A percentile compares a stretch with the other conserved stretches of the same genome.
These are phyloP conservation scores for Eriosoma lanigerum DNA, from an alignment of 1,140 invertebrate species.

Conservation along the genomic window DNA sequence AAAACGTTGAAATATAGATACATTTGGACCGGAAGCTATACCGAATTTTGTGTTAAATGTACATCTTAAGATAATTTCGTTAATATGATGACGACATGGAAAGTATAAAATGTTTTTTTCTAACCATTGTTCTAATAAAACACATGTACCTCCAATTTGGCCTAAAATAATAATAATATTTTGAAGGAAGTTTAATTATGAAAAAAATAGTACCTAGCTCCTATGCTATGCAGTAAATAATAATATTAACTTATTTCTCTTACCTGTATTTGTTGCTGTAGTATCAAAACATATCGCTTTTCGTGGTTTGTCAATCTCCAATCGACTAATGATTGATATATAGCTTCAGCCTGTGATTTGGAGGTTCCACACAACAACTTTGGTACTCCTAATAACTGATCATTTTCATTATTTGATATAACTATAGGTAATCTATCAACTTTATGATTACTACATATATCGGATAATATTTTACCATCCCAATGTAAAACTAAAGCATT, in stretches of 20 bases:
- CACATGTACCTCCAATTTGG: slow-evolving; percentile 53
- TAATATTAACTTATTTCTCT: not conserved
- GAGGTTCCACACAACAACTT: slow-evolving; percentile 22
- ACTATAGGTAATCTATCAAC: slow-evolving; percentile 44
- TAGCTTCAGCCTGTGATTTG: slow-evolving; percentile 6
- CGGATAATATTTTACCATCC: slow-evolving; percentile 55
- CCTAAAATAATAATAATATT: not conserved
- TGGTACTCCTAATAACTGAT: slow-evolving; percentile 43
- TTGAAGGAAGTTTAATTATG: not conserved
- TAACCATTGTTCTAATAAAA: slow-evolving; percentile 51
- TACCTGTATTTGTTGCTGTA: slow-evolving; percentile 57
- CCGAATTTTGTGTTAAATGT: slow-evolving; percentile 52
- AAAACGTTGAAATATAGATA: slow-evolving; percentile 52
- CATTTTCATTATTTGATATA: slow-evolving; percentile 13
- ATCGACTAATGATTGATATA: slow-evolving; percentile 19
- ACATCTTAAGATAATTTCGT: slow-evolving; percentile 47
- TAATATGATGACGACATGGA: slow-evolving; percentile 52
- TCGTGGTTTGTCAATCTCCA: slow-evolving; percentile 20
- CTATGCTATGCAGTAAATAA: too few species aligned
- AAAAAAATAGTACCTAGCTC: too few species aligned
- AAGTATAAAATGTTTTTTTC: slow-evolving; percentile 51
- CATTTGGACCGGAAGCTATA: slow-evolving; percentile 48
- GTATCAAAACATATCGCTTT: slow-evolving; percentile 57
- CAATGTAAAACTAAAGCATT: slow-evolving; percentile 51
- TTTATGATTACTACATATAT: slow-evolving; percentile 24